Evolutionary conservation across 2,113 vertebrate species (phyloP).

Genomic region (Turnix velox): DNA sequence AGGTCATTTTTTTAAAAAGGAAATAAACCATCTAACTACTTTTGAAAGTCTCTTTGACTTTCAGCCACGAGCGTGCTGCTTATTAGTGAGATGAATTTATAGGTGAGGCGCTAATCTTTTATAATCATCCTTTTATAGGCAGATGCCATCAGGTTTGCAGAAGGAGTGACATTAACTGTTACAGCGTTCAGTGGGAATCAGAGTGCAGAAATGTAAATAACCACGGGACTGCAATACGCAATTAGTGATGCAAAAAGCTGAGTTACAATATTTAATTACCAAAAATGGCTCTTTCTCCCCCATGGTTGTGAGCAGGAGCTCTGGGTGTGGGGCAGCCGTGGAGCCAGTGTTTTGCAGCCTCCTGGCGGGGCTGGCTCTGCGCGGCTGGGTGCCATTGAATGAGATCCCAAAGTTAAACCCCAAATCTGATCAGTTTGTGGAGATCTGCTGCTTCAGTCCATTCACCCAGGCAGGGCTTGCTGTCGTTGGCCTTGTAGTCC

Average conservation of each 20-base stretch:
- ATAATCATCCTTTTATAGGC: constrained; percentile 39
- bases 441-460: constrained; percentile 62
- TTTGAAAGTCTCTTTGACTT: constrained; percentile 51
- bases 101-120: constrained; percentile 44
- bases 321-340: no score
- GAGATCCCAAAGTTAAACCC: constrained; percentile 39
- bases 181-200: constrained; percentile 29
- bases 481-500: not conserved
- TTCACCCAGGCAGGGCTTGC: constrained; percentile 17
- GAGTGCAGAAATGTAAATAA: constrained; percentile 54
- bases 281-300: not conserved
- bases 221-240: constrained; percentile 25
- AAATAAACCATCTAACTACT: constrained; percentile 49
- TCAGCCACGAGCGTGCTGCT: not conserved
- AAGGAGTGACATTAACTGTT: constrained; percentile 16
- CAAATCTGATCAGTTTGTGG: constrained; percentile 59
- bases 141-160: constrained; percentile 32
- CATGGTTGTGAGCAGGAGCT: not conserved
- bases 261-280: constrained; percentile 45
- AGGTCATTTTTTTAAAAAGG: not conserved
- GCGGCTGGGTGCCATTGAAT: constrained; percentile 47
- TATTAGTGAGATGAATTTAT: constrained; percentile 53
- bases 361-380: not conserved
- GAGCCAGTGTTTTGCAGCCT: not conserved
- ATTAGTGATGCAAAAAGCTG: constrained; percentile 21